These are phyloP conservation scores for Mactromeris polynyma DNA, from an alignment of 2,888 invertebrate species.

Conservation along the genomic window DNA sequence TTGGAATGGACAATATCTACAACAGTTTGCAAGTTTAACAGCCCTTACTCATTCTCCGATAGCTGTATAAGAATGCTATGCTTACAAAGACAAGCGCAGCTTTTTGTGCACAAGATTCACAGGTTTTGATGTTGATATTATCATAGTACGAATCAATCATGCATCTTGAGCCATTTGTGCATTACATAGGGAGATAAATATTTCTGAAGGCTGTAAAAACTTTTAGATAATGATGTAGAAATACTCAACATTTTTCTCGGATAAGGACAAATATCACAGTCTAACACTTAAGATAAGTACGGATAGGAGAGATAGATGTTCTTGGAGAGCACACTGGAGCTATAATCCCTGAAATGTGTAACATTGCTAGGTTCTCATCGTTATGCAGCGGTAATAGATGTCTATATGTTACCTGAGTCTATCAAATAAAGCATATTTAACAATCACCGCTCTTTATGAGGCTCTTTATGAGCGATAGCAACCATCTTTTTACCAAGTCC, in stretches of 20 bases:
- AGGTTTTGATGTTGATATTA: background rate
- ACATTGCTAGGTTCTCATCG: background rate
- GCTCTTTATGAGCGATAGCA: no score
- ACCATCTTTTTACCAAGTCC: no score
- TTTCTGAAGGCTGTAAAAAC: constrained; percentile 33
- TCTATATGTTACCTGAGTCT: background rate
- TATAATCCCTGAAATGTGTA: background rate
- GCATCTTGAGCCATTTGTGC: constrained; percentile 37
- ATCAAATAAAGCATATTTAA: background rate
- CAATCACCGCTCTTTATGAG: background rate
- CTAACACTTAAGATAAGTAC: constrained; percentile 61
- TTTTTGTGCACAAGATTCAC: background rate
- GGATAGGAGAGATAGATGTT: constrained; percentile 44
- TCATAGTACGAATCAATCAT: constrained; percentile 36
- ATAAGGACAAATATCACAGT: constrained; percentile 39
- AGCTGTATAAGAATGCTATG: background rate
- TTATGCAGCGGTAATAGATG: background rate
- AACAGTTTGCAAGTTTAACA: background rate
- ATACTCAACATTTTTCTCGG: constrained; percentile 44
- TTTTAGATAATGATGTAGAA: constrained; percentile 39
- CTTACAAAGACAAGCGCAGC: background rate
- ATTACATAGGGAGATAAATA: constrained; percentile 42
- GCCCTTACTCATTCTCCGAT: background rate
- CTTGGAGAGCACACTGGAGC: background rate
- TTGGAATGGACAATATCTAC: no score